A percentile compares a stretch with the other conserved stretches of the same genome.
phyloP scores from a whole-genome alignment of 92 coral and sea anemone species.

The Anthopleura xanthogrammica region DNA sequence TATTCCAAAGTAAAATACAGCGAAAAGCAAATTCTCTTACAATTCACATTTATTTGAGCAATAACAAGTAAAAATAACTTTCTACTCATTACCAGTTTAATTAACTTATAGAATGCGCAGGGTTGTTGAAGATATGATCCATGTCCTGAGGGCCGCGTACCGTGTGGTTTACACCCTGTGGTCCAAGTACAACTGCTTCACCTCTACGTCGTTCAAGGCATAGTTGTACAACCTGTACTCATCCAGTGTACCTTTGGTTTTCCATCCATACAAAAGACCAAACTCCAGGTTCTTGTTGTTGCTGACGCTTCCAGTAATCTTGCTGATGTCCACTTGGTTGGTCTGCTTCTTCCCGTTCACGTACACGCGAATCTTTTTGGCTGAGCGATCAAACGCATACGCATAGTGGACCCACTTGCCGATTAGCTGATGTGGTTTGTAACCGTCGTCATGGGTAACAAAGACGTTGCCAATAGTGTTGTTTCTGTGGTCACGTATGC shows the following conservation, averaged over 20 bases:
- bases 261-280: slow-evolving; percentile 70
- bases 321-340: slow-evolving; percentile 52
- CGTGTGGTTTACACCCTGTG: slow-evolving; percentile 42
- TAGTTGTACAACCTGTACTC: slow-evolving; percentile 71
- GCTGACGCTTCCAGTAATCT: slow-evolving; percentile 58
- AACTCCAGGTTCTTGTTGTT: slow-evolving; percentile 62
- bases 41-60: too few relatives aligned
- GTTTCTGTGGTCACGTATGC: slow-evolving; percentile 67
- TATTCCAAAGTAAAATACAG: too few relatives aligned
- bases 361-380: slow-evolving; percentile 37
- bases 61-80: too few relatives aligned
- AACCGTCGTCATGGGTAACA: slow-evolving; percentile 48
- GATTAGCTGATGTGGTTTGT: slow-evolving; percentile 35
- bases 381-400: slow-evolving; percentile 58
- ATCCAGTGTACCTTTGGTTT: slow-evolving; percentile 74
- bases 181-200: slow-evolving; percentile 46
- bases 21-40: too few relatives aligned
- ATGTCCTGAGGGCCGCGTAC: too few relatives aligned
- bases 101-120: neutral
- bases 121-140: too few relatives aligned
- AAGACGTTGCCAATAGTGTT: slow-evolving; percentile 14
- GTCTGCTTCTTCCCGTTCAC: slow-evolving; percentile 70
- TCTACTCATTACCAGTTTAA: neutral
- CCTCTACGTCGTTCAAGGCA: slow-evolving; percentile 46
- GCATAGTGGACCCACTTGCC: slow-evolving; percentile 65